phyloP scores from a whole-genome alignment of 2,113 vertebrate genomes.

The Notarius quadriscutis region DNA sequence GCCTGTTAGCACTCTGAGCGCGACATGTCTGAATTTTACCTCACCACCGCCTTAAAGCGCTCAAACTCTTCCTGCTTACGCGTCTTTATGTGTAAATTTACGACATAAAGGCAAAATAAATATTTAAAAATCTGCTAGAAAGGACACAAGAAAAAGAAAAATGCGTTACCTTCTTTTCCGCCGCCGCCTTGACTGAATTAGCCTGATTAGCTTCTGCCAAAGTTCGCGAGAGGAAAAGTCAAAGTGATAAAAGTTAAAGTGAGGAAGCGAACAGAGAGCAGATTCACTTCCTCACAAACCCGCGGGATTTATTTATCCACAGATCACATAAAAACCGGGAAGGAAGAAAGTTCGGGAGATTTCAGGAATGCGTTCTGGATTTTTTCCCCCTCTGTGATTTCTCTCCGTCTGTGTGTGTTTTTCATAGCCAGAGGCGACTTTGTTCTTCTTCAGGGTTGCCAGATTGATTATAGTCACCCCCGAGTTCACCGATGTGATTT shows the following conservation, averaged over 20 bases:
- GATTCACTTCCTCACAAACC: background rate
- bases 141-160: background rate
- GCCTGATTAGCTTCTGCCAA: conserved; percentile 41
- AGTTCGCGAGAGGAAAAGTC: conserved; percentile 46
- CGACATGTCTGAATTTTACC: background rate
- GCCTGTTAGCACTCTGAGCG: conserved; percentile 10
- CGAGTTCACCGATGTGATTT: too few species aligned
- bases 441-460: conserved; percentile 45
- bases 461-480: background rate
- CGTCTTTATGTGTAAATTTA: background rate
- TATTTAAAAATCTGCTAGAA: background rate
- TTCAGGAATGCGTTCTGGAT: conserved; percentile 10
- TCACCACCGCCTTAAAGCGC: background rate
- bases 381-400: conserved; percentile 13
- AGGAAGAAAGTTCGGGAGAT: background rate
- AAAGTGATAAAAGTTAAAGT: conserved; percentile 40
- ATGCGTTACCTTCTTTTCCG: conserved; percentile 51
- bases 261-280: background rate
- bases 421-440: conserved; percentile 56
- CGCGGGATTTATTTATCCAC: background rate
- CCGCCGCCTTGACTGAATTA: conserved; percentile 53
- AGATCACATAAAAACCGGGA: background rate
- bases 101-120: background rate
- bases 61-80: background rate
- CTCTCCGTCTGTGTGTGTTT: conserved; percentile 32